These are phyloP conservation scores for Maconellicoccus hirsutus DNA, from an alignment of 1,140 invertebrate species.

Conservation along the genomic window DNA sequence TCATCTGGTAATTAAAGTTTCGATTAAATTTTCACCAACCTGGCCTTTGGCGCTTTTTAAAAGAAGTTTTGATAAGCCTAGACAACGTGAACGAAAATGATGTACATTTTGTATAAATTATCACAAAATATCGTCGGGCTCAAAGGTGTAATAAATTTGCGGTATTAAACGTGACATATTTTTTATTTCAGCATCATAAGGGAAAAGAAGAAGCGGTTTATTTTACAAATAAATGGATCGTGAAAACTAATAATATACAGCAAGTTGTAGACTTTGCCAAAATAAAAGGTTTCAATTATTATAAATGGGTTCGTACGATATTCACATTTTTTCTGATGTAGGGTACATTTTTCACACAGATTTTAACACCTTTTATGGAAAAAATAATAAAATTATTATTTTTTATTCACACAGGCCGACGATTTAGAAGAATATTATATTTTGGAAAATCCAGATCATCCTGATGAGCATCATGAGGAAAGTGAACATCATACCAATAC, in stretches of 20 bases:
- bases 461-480: conserved; percentile 7
- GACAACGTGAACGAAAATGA: too few relatives aligned
- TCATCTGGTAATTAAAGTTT: neutral
- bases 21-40: neutral
- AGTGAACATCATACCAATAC: conserved; percentile 1
- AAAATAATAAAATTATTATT: neutral
- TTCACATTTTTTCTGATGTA: too few relatives aligned
- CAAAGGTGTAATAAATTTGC: neutral
- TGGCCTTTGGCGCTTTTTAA: neutral
- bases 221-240: conserved; percentile 10
- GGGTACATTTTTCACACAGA: too few relatives aligned
- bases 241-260: conserved; percentile 1
- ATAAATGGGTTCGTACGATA: conserved; percentile 2
- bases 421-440: conserved; percentile 17
- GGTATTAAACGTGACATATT: neutral
- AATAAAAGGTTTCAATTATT: neutral
- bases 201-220: conserved; percentile 12
- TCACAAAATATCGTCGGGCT: too few relatives aligned
- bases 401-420: neutral
- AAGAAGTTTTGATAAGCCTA: neutral
- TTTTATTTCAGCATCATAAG: conserved; percentile 4
- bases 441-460: conserved; percentile 11
- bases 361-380: too few relatives aligned
- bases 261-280: conserved; percentile 4
- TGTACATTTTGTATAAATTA: too few relatives aligned